These are phyloP conservation scores for Gryllus bimaculatus DNA, from an alignment of 1,140 invertebrate species.

Conservation along the genomic window DNA sequence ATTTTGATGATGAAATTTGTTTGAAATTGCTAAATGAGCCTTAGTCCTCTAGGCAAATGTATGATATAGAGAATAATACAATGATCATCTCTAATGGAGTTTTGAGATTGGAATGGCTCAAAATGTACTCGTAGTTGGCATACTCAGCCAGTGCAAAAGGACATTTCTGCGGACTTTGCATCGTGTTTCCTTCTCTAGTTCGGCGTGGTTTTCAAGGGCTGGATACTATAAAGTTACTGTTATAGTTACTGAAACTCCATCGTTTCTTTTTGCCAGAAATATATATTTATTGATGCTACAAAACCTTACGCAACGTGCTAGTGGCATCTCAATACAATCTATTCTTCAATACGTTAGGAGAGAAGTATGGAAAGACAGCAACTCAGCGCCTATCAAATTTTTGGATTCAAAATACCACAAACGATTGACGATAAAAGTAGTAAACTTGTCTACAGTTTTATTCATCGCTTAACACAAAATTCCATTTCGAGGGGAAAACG, in stretches of 20 bases:
- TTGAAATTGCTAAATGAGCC: not conserved
- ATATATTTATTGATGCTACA: not conserved
- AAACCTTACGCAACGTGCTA: not conserved
- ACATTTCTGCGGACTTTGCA: not conserved
- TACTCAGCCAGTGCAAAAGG: constrained; percentile 9
- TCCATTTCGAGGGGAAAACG: not conserved
- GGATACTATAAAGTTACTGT: too few relatives aligned
- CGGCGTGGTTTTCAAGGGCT: not conserved
- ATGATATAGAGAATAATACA: not conserved
- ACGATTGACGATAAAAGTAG: not conserved
- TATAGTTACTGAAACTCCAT: too few relatives aligned
- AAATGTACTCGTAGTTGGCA: not conserved
- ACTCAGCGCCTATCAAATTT: not conserved
- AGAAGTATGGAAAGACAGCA: not conserved
- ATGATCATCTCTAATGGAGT: not conserved
- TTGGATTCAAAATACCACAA: not conserved
- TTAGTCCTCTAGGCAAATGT: not conserved
- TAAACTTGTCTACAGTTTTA: not conserved
- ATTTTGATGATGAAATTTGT: not conserved
- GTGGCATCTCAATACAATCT: not conserved
- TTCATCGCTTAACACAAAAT: not conserved
- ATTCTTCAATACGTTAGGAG: not conserved
- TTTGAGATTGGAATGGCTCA: not conserved
- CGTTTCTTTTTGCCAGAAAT: not conserved
- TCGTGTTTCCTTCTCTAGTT: not conserved